Evolutionary conservation across 2,888 invertebrate species (phyloP).

Genomic region (Liopterus haemorrhoidalis): DNA sequence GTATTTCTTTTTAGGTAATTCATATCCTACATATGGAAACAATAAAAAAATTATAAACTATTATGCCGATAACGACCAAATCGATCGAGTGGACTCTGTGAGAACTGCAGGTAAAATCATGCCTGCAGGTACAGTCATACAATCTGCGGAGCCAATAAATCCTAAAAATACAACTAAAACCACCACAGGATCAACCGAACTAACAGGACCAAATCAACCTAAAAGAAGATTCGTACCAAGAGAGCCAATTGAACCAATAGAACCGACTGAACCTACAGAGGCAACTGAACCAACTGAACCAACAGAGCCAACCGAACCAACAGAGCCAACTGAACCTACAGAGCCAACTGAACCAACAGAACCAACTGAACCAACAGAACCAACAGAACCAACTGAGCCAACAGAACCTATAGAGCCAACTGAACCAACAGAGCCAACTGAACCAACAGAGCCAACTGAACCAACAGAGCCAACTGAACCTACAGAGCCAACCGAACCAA

Average conservation of each 20-base stretch:
- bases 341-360: not conserved
- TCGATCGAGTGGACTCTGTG: too few relatives aligned
- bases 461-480: not conserved
- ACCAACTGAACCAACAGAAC: not conserved
- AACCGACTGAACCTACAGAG: not conserved
- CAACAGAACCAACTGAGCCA: slow-evolving; percentile 1
- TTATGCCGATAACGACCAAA: too few relatives aligned
- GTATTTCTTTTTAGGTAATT: too few relatives aligned
- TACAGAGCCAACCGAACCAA: not conserved
- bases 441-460: not conserved
- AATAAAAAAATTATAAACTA: too few relatives aligned
- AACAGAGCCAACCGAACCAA: not conserved
- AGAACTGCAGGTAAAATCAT: too few relatives aligned
- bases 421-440: not conserved
- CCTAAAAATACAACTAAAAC: slow-evolving; percentile 6
- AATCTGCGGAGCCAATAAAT: too few relatives aligned
- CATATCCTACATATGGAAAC: too few relatives aligned
- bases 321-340: not conserved
- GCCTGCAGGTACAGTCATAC: too few relatives aligned
- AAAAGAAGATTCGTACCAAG: too few relatives aligned
- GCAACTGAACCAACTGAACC: slow-evolving; percentile 1
- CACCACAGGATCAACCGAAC: not conserved
- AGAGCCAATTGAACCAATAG: not conserved
- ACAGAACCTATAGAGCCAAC: not conserved
- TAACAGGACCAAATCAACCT: not conserved